phyloP scores from a whole-genome alignment of 1,140 invertebrate species.

The Watersipora subatra region DNA sequence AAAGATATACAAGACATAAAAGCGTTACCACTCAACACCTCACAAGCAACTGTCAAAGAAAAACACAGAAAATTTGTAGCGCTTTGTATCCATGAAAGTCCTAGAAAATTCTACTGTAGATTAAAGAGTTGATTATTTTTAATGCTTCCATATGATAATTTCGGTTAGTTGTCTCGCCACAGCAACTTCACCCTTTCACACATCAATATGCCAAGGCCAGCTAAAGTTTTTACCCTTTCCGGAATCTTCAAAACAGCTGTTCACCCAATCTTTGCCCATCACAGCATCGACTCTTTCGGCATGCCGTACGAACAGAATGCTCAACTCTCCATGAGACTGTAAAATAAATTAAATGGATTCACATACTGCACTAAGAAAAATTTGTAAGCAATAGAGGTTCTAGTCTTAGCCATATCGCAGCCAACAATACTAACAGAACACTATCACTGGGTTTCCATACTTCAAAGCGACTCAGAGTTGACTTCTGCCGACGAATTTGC shows the following conservation, averaged over 20 bases:
- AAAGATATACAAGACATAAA: neutral
- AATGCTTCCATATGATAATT: neutral
- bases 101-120: neutral
- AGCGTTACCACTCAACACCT: neutral
- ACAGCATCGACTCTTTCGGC: slow-evolving; percentile 1
- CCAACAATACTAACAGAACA: too few species aligned
- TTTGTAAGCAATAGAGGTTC: too few species aligned
- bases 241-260: neutral
- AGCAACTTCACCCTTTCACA: too few species aligned
- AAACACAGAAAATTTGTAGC: neutral
- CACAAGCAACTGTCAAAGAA: too few species aligned
- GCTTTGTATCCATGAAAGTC: neutral
- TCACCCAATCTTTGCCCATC: slow-evolving; percentile 3
- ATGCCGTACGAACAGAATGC: neutral
- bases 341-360: neutral
- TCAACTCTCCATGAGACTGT: neutral
- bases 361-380: too few species aligned
- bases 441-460: too few species aligned
- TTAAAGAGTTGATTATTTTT: neutral
- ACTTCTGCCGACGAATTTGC: too few species aligned
- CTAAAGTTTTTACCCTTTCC: neutral
- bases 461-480: too few species aligned
- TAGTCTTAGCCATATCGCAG: too few species aligned
- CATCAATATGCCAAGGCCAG: neutral
- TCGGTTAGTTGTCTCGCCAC: neutral